Base-by-base conservation (phyloP, 2,888 invertebrate genomes). In the Zaprionus lineosus region DNA sequence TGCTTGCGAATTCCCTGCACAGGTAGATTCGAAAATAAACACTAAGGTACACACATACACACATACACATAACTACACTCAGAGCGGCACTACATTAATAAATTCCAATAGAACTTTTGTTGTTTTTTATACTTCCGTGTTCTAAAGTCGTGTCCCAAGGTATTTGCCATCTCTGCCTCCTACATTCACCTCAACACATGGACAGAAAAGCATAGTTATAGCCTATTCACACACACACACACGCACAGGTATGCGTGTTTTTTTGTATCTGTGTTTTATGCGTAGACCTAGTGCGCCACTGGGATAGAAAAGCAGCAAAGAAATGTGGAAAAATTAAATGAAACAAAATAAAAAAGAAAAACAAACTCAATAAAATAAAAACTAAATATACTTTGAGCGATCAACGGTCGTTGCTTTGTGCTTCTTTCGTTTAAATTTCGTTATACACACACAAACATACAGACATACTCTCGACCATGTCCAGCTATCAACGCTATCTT, bases 81-180 rank as follows among this genome's bases (percentile, higher is more conserved):
- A 21, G 3, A 21, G 3, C 4, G 3, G 21, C 9, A 15, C 21
- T 24, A 3, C 3, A 18, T 7, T 16, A 5, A 9, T 4, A 28
- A 19, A 24, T 24, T 24, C 24, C n/a, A 48, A 56, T 19, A 47
- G 51, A 34, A 34, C 56, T 33, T 51, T 69, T 51, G 36, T 37
- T 40, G 44, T 51, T 56, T 47, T 43, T 21, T 47, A 51, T 33
- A 72, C 57, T 71, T 71, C 70, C 72, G 72, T 48, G 67, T 66
- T 66, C 61, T 71, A 12, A 26, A 40, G 50, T 52, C 33, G n/a
- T 55, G 47, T 56, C 37, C 52, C 57, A 70, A 66, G 69, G 67
- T 66, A 71, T 61, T 66, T 46, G 68, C 43, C 65, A 65, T 52
- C 59, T 41, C 31, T 44, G 41, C 53, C 58, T 31, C 29, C 71